Evolutionary conservation across 2,888 invertebrate species (phyloP).

Genomic region (Eupithecia vulgata): DNA sequence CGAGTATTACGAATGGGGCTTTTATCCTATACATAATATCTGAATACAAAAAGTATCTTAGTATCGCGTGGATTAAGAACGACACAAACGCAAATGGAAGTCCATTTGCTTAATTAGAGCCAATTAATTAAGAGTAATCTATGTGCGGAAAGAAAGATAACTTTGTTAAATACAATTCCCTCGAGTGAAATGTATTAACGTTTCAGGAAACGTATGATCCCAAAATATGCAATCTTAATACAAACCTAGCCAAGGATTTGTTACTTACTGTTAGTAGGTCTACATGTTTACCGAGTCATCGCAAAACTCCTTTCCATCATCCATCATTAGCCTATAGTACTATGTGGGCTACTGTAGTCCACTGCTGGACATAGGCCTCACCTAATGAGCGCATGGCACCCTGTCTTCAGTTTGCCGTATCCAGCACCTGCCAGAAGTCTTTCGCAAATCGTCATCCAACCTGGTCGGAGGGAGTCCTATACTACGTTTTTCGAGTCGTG

Average conservation of each 20-base stretch:
- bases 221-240: not conserved
- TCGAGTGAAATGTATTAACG: slow-evolving; percentile 33
- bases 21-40: not conserved
- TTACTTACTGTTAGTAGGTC: not conserved
- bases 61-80: slow-evolving; percentile 32
- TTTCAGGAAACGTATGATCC: slow-evolving; percentile 13
- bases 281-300: not conserved
- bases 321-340: too few relatives aligned
- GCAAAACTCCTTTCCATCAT: too few relatives aligned
- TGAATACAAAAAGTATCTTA: slow-evolving; percentile 29
- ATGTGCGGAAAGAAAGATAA: slow-evolving; percentile 36
- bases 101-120: slow-evolving; percentile 46
- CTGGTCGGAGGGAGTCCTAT: too few relatives aligned
- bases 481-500: too few relatives aligned
- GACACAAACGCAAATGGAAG: slow-evolving; percentile 35
- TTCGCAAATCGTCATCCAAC: too few relatives aligned
- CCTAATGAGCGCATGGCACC: too few relatives aligned
- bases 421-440: too few relatives aligned
- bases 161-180: slow-evolving; percentile 38
- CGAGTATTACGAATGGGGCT: not conserved
- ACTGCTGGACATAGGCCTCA: too few relatives aligned
- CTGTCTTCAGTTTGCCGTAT: too few relatives aligned
- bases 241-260: too few relatives aligned
- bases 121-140: slow-evolving; percentile 47
- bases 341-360: too few relatives aligned